Evolutionary conservation across 2,113 vertebrate genomes (phyloP), one percentile per base, ranked within the genome.

Genomic region (Halichoeres trimaculatus): DNA sequence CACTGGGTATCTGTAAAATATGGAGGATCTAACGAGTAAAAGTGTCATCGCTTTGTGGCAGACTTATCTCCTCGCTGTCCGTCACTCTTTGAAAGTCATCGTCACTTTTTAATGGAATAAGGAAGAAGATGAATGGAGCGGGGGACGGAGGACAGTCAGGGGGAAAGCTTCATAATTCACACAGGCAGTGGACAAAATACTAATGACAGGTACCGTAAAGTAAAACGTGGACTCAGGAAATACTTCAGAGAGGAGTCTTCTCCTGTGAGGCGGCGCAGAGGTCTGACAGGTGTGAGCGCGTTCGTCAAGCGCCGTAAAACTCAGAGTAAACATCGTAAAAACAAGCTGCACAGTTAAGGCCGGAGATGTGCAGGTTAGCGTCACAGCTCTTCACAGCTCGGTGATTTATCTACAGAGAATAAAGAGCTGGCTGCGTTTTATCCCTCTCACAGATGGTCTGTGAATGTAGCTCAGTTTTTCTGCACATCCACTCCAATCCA

Each of bases 21-120:
- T 75, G 40, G 58, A 78, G 23, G 9, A 52, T 47, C 61, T 10
- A 22, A 47, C 11, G 38, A 23, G 17, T 56, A 23, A 45, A 59
- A 59, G 76, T 43, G 76, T 62, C 55, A 35, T 45, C 10, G 5
- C 41, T 78, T 65, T 30, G 34, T 71, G 45, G 48, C 14, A 62
- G 63, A 16, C 48, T n/a, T 47, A 62, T 52, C 52, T 80, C 57
- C 20, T 26, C 17, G 61, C 76, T 61, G 65, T 52, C 62, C 16
- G 38, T 60, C 9, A 19, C 2, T 62, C 4, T 10, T 13, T 60
- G 30, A 71, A 60, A 76, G 76, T 71, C 71, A 41, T 3, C 23
- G 24, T 74, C 36, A 23, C 55, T 40, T 43, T 53, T 58, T 61
- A 61, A 67, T 30, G 48, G 52, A 53, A 38, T 40, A 12, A 30